Conservation (phyloP, 64 coral and sea anemone genomes). For the Porites lutea region DNA sequence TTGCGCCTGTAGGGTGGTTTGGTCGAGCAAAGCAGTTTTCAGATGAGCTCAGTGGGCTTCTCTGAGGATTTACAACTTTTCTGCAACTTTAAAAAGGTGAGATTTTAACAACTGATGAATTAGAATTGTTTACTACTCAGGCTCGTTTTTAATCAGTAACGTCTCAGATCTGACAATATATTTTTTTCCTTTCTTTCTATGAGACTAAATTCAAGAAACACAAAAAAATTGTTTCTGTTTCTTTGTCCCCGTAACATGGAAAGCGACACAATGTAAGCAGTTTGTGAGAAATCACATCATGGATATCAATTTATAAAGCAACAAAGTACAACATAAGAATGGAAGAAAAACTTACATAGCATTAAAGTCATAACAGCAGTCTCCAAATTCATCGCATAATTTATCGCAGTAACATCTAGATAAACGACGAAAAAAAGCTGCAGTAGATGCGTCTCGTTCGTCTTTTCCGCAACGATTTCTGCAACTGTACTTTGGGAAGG, state of each 20-base stretch:
- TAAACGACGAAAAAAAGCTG: background rate
- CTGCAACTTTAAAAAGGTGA: background rate
- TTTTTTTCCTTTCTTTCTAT: too few species aligned
- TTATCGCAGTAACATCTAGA: background rate
- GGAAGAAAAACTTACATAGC: background rate
- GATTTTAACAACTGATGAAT: background rate
- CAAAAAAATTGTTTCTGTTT: too few species aligned
- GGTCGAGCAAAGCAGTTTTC: background rate
- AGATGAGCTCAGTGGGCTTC: background rate
- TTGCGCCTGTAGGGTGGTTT: background rate
- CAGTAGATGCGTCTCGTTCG: background rate
- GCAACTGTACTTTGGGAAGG: background rate
- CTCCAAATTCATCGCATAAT: background rate
- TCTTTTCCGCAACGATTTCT: background rate
- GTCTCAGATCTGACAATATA: too few species aligned
- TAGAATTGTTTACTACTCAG: background rate
- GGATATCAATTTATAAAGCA: too few species aligned
- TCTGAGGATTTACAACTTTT: background rate
- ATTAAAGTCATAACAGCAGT: slow-evolving; percentile 8
- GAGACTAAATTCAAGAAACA: too few species aligned
- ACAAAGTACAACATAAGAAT: too few species aligned
- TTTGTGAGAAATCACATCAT: too few species aligned
- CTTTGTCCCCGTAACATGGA: too few species aligned
- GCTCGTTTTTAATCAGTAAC: background rate
- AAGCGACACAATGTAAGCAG: too few species aligned